Evolutionary conservation across 1,140 invertebrate genomes (phyloP), one percentile per base, ranked within the genome.

Genomic region (Potamilus streckersoni): DNA sequence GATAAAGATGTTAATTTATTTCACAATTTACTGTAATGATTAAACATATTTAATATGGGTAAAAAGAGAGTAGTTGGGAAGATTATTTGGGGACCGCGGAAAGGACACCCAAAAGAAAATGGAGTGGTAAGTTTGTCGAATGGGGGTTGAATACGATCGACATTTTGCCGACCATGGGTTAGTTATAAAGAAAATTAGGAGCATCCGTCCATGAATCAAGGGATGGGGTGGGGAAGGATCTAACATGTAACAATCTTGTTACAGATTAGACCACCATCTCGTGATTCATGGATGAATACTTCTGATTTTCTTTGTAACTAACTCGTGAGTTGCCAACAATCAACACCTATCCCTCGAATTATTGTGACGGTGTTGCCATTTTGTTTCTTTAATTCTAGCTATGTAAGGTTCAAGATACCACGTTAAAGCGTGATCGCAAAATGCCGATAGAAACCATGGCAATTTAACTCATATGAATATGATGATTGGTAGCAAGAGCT

Each of bases 11-110:
- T 27, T 59, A 58, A 67, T 73, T 66, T n/a, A 20, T 58, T 73
- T 38, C n/a, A n/a, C 38, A 58, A 60, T 59, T 38, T 14, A 4
- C 14, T 4, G 15, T 2, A 67, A 19, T n/a, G n/a, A 17, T 23
- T 13, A n/a, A 73, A 4, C 63, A 84, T 82, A 79, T 71, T 79
- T n/a, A 83, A 82, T 17, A 83, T 83, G 69, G 84, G 83, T 64
- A 73, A 82, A 69, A 86, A 86, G 72, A 69, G 85, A 73, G 79
- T 83, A 15, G 83, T 87, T 27, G 85, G 85, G 56, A 87, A 84
- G 74, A 87, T 87, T 61, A 80, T 83, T 55, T 87, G 85, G 85
- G 79, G 78, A 27, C 81, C 81, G 3, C 63, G 76, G 31, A 82
- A 82, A 79, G 69, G 71, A 65, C 80, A 82, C 61, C 38, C 72